Evolutionary conservation across 2,888 invertebrate species (phyloP).

Genomic region (Andrena bicolor): DNA sequence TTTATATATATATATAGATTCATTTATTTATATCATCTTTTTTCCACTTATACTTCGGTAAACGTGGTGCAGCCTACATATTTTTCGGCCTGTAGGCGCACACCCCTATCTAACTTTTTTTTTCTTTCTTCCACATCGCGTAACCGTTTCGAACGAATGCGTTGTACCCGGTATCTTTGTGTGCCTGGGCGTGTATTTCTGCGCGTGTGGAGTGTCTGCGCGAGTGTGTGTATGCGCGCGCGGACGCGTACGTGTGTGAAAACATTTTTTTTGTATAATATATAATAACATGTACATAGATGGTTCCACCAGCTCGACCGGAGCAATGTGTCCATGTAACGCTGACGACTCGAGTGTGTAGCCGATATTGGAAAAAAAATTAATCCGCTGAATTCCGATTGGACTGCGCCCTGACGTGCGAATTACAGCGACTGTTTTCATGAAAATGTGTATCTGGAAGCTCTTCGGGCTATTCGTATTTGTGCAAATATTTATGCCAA

Average conservation of each 20-base stretch:
- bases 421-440: not conserved
- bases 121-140: constrained; percentile 87
- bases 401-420: not conserved
- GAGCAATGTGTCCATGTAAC: constrained; percentile 72
- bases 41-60: constrained; percentile 69
- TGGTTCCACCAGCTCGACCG: constrained; percentile 65
- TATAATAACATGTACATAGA: constrained; percentile 52
- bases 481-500: too few relatives aligned
- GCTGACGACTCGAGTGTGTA: constrained; percentile 65
- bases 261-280: constrained; percentile 50
- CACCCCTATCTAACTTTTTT: constrained; percentile 78
- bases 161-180: constrained; percentile 73
- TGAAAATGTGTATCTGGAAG: not conserved
- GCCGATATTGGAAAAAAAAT: constrained; percentile 29
- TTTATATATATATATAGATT: constrained; percentile 78
- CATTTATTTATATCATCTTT: constrained; percentile 71
- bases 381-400: constrained; percentile 17
- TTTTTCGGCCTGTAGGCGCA: constrained; percentile 66
- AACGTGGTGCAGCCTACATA: constrained; percentile 61
- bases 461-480: not conserved
- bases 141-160: constrained; percentile 66
- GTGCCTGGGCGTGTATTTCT: constrained; percentile 44
- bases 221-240: constrained; percentile 31
- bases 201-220: not conserved
- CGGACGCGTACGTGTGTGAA: constrained; percentile 27